phyloP scores from a whole-genome alignment of 92 coral and sea anemone genomes.

The Diadumene lineata region DNA sequence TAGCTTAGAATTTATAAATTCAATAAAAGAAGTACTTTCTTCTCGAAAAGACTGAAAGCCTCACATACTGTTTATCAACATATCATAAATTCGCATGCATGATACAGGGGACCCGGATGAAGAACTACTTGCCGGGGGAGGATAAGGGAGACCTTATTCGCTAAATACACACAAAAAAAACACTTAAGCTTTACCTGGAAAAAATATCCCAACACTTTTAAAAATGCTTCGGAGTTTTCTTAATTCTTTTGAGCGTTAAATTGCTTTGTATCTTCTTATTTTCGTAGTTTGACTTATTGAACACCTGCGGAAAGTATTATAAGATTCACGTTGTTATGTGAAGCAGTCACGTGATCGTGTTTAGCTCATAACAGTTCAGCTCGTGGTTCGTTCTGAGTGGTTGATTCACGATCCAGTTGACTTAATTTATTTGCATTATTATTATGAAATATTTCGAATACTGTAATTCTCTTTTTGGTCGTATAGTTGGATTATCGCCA shows the following conservation, averaged over 20 bases:
- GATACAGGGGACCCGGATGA: slow-evolving; percentile 25
- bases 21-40: background rate
- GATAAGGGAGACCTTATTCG: background rate
- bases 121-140: slow-evolving; percentile 19
- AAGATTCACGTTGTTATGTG: slow-evolving; percentile 12
- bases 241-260: background rate
- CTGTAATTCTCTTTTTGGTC: too few species aligned
- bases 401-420: background rate
- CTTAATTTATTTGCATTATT: too few species aligned
- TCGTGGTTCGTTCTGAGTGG: slow-evolving; percentile 30
- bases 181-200: background rate
- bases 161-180: background rate
- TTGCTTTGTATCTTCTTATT: background rate
- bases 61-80: slow-evolving; percentile 72
- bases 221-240: background rate
- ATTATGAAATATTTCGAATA: too few species aligned
- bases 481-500: too few species aligned
- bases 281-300: background rate
- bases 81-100: background rate
- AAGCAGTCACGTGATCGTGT: slow-evolving; percentile 20
- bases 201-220: background rate
- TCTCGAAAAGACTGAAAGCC: background rate
- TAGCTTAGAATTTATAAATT: background rate
- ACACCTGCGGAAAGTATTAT: slow-evolving; percentile 4
- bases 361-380: background rate